These are phyloP conservation scores for Fregetta grallaria DNA, from an alignment of 2,113 vertebrate genomes.

Conservation along the genomic window DNA sequence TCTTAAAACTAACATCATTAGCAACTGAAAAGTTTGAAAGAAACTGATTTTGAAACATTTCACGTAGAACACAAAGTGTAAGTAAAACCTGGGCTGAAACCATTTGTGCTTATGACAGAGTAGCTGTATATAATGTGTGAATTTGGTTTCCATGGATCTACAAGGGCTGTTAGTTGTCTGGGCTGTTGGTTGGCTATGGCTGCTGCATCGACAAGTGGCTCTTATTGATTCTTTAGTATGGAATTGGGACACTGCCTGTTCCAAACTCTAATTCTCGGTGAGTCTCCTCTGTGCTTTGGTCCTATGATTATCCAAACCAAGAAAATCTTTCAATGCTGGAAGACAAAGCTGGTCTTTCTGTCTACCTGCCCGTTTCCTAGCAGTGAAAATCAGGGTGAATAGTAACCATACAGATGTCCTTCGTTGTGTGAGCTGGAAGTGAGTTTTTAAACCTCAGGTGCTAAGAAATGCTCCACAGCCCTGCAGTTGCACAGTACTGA, in stretches of 20 bases:
- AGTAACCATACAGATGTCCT: background rate
- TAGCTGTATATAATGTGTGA: too few species aligned
- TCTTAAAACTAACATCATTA: background rate
- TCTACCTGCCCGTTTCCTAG: background rate
- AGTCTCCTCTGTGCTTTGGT: background rate
- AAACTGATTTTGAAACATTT: background rate
- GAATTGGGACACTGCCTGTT: background rate
- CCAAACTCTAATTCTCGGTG: background rate
- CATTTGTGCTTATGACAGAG: background rate
- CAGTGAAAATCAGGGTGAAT: background rate
- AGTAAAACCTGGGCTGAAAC: background rate
- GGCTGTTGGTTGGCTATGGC: background rate
- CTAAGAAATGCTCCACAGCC: background rate
- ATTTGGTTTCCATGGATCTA: background rate
- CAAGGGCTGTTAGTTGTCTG: background rate
- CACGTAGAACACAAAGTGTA: background rate
- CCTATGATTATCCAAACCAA: background rate
- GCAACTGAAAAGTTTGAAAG: background rate
- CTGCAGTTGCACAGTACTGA: background rate
- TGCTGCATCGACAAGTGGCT: background rate
- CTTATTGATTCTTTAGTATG: background rate
- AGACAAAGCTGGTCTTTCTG: background rate
- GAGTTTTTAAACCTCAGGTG: background rate
- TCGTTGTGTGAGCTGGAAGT: background rate
- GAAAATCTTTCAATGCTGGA: background rate